These are phyloP conservation scores for Gastrophryne carolinensis DNA, from an alignment of 2,797 vertebrate genomes.

Conservation along the genomic window DNA sequence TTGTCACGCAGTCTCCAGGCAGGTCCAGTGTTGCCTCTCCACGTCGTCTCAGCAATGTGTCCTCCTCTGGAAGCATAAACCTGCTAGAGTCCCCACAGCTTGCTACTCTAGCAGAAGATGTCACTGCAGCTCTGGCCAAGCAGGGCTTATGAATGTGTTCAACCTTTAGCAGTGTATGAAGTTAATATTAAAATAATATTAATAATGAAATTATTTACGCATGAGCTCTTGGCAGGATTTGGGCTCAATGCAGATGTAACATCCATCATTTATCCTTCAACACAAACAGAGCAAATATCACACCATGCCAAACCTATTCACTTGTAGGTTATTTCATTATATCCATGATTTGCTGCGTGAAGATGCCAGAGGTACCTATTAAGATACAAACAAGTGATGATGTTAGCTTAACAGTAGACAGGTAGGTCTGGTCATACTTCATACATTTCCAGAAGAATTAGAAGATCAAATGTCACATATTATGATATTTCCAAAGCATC, in stretches of 20 bases:
- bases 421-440: slow-evolving; percentile 24
- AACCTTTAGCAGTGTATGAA: slow-evolving; percentile 61
- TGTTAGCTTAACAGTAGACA: slow-evolving; percentile 10
- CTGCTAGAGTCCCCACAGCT: slow-evolving; percentile 92
- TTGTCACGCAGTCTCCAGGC: slow-evolving; percentile 83
- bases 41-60: slow-evolving; percentile 90
- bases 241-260: slow-evolving; percentile 76
- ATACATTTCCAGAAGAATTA: slow-evolving; percentile 18
- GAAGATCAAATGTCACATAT: slow-evolving; percentile 34
- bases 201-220: slow-evolving; percentile 69
- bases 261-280: slow-evolving; percentile 65
- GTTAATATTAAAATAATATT: slow-evolving; percentile 55
- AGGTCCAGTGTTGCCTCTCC: slow-evolving; percentile 84
- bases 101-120: slow-evolving; percentile 92
- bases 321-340: slow-evolving; percentile 72
- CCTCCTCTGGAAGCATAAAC: slow-evolving; percentile 95
- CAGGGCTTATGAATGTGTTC: slow-evolving; percentile 93
- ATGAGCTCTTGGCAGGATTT: slow-evolving; percentile 75
- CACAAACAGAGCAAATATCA: slow-evolving; percentile 50
- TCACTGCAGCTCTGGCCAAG: slow-evolving; percentile 94
- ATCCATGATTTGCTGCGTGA: slow-evolving; percentile 69
- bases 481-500: slow-evolving; percentile 39
- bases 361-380: slow-evolving; percentile 69
- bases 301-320: slow-evolving; percentile 60
- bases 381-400: slow-evolving; percentile 11